Conservation (phyloP, 2,888 invertebrate genomes). For the Aphodius granarius region DNA sequence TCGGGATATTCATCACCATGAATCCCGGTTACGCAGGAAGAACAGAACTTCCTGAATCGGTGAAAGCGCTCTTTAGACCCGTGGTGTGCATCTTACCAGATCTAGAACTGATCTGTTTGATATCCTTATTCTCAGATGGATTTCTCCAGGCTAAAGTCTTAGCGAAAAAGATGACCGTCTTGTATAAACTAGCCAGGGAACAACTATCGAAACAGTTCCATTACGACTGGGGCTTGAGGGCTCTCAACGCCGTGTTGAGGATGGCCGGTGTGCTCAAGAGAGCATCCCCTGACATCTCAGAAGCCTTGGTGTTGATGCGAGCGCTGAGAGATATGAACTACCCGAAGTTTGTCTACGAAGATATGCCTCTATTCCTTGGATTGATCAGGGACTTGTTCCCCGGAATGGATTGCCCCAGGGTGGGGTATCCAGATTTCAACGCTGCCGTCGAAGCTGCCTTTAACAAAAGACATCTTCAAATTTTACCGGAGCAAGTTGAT, state of each 20-base stretch:
- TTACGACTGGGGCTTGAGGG: slow-evolving; percentile 91
- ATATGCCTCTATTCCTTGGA: slow-evolving; percentile 86
- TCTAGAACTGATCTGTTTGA: slow-evolving; percentile 87
- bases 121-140: slow-evolving; percentile 90
- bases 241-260: slow-evolving; percentile 86
- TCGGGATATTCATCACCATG: slow-evolving; percentile 95
- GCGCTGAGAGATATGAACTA: slow-evolving; percentile 91
- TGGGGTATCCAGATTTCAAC: slow-evolving; percentile 86
- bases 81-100: slow-evolving; percentile 93
- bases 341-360: slow-evolving; percentile 91
- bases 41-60: slow-evolving; percentile 89
- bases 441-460: slow-evolving; percentile 73
- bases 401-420: slow-evolving; percentile 84
- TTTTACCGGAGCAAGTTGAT: slow-evolving; percentile 69
- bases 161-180: slow-evolving; percentile 92
- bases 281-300: slow-evolving; percentile 75
- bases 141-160: slow-evolving; percentile 87
- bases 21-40: slow-evolving; percentile 93
- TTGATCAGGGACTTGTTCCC: slow-evolving; percentile 89
- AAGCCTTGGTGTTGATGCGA: slow-evolving; percentile 87
- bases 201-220: slow-evolving; percentile 92
- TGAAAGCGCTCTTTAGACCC: slow-evolving; percentile 88
- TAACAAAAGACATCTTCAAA: slow-evolving; percentile 66
- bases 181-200: slow-evolving; percentile 83
- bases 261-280: slow-evolving; percentile 90